These are phyloP conservation scores for Pocillopora damicornis DNA, from an alignment of 64 coral and sea anemone genomes.

Conservation along the genomic window DNA sequence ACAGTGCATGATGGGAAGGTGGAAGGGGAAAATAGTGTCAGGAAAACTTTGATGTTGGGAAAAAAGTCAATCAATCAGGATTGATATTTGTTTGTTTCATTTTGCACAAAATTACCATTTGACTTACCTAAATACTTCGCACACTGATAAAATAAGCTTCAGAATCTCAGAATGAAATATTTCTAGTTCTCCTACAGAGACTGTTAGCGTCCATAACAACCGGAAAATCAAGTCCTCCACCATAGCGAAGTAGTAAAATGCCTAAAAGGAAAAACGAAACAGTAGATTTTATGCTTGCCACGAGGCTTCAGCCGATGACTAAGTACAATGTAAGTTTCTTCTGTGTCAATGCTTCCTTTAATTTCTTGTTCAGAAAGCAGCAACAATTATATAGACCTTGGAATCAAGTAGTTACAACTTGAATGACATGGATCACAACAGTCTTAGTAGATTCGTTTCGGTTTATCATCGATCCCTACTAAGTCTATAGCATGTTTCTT, in stretches of 20 bases:
- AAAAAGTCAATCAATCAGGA: background rate
- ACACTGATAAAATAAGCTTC: constrained; percentile 74
- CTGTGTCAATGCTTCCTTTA: too few species aligned
- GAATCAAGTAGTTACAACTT: too few species aligned
- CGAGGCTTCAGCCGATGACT: background rate
- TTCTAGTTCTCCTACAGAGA: constrained; percentile 81
- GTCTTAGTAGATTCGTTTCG: too few species aligned
- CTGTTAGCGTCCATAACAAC: constrained; percentile 95
- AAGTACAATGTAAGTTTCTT: too few species aligned
- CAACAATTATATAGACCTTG: too few species aligned
- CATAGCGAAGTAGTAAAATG: constrained; percentile 95
- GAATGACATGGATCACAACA: too few species aligned
- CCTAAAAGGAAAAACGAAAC: constrained; percentile 29
- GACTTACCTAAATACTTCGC: constrained; percentile 92
- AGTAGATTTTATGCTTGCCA: background rate
- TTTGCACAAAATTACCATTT: too few species aligned
- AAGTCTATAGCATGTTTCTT: too few species aligned
- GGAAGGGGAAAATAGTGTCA: too few species aligned
- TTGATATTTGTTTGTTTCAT: background rate
- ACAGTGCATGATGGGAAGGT: too few species aligned
- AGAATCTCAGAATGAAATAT: constrained; percentile 88
- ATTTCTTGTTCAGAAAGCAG: too few species aligned
- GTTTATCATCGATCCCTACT: too few species aligned
- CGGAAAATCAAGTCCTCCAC: constrained; percentile 91
- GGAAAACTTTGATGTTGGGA: background rate